Conservation (phyloP, 2,797 vertebrate species). For the Platalea minor region DNA sequence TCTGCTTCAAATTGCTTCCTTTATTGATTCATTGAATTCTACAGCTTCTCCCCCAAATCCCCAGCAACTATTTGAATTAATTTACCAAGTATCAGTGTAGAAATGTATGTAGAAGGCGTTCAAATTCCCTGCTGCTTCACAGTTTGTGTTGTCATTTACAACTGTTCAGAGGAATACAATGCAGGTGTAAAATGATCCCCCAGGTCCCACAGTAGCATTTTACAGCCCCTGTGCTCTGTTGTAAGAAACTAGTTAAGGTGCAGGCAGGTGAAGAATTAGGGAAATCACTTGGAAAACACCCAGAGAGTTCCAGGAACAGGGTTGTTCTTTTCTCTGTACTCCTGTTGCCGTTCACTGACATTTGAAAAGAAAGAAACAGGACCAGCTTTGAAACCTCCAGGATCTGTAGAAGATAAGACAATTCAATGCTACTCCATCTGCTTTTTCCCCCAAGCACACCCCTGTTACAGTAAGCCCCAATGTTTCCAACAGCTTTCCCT, state of each 20-base stretch:
- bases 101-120: not conserved
- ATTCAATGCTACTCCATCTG: not conserved
- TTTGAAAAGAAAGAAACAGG: not conserved
- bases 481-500: not conserved
- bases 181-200: constrained; percentile 19
- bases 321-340: accelerated
- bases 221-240: not conserved
- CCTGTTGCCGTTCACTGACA: not conserved
- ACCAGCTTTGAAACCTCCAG: not conserved
- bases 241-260: not conserved
- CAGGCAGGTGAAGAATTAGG: constrained; percentile 1
- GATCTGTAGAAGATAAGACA: not conserved
- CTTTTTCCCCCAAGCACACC: not conserved
- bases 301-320: not conserved
- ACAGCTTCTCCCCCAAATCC: not conserved
- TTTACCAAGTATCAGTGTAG: not conserved
- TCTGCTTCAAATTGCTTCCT: not conserved
- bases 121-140: not conserved
- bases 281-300: not conserved
- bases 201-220: not conserved
- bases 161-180: constrained; percentile 21
- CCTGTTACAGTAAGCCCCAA: not conserved
- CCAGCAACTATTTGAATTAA: not conserved
- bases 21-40: not conserved
- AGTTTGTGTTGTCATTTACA: constrained; percentile 11